These are phyloP conservation scores for Proteles cristata DNA, from an alignment of 2,113 vertebrate species.

Conservation along the genomic window DNA sequence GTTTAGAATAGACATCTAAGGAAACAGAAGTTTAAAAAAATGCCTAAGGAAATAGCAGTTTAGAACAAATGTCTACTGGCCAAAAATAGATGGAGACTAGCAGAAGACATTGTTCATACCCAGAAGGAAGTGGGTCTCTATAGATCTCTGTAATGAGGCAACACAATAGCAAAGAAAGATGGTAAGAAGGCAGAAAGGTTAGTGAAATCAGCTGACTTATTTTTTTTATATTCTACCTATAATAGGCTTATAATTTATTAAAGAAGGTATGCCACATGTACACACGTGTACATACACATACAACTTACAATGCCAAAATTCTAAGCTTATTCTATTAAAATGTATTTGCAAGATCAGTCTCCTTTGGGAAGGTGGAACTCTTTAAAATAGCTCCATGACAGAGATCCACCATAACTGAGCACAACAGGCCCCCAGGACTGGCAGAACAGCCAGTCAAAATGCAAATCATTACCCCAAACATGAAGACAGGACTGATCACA, in stretches of 20 bases:
- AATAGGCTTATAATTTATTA: background rate
- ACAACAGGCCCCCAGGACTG: background rate
- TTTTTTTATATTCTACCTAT: background rate
- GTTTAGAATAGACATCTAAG: background rate
- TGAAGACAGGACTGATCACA: background rate
- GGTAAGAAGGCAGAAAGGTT: background rate
- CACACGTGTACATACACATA: background rate
- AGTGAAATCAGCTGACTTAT: background rate
- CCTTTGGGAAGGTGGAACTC: background rate
- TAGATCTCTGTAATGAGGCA: background rate
- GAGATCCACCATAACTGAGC: background rate
- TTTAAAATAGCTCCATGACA: background rate
- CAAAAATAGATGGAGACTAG: background rate
- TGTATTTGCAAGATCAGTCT: background rate
- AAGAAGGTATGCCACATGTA: background rate
- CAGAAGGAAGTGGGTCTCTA: background rate
- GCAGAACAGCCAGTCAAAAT: background rate
- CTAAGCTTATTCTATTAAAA: background rate
- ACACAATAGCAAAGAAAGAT: background rate
- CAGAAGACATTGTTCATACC: background rate
- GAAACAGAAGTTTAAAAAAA: background rate
- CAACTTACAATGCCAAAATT: background rate
- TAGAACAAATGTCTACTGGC: background rate
- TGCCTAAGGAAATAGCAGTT: background rate
- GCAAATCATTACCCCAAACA: background rate